phyloP scores from a whole-genome alignment of 2,113 vertebrate genomes.

The Mastomys coucha region DNA sequence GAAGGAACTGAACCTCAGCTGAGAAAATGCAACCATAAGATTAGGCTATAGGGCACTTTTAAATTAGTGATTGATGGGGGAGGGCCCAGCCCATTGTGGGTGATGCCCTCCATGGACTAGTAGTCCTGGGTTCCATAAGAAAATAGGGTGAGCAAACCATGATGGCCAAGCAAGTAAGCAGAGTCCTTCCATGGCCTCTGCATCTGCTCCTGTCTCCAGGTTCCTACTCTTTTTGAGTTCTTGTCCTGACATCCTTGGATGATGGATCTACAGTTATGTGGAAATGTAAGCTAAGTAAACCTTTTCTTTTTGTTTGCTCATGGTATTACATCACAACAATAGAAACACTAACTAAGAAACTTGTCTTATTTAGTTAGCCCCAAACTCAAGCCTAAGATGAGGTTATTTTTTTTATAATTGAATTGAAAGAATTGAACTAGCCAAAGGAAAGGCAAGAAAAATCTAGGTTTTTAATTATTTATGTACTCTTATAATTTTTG shows the following conservation, averaged over 20 bases:
- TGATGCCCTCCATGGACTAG: background rate
- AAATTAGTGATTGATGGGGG: background rate
- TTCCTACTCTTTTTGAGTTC: background rate
- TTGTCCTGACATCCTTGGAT: background rate
- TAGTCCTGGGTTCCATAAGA: background rate
- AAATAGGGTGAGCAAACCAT: background rate
- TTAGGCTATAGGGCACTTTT: background rate
- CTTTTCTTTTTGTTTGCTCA: background rate
- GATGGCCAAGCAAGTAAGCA: background rate
- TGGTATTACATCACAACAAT: background rate
- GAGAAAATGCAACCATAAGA: no score
- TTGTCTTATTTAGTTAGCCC: background rate
- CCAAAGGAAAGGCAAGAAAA: conserved; percentile 39
- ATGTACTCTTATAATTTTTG: conserved; percentile 35
- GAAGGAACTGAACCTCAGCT: no score
- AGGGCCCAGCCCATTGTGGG: background rate
- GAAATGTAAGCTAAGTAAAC: background rate
- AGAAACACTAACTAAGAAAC: background rate
- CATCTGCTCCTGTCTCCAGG: background rate
- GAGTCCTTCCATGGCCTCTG: background rate
- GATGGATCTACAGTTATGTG: background rate
- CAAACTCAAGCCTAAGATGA: background rate
- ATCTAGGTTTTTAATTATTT: conserved; percentile 44
- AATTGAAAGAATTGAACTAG: conserved; percentile 41
- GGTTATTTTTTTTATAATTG: conserved; percentile 48